Conservation (phyloP, 2,888 invertebrate species). For the Caenorhabditis japonica region DNA sequence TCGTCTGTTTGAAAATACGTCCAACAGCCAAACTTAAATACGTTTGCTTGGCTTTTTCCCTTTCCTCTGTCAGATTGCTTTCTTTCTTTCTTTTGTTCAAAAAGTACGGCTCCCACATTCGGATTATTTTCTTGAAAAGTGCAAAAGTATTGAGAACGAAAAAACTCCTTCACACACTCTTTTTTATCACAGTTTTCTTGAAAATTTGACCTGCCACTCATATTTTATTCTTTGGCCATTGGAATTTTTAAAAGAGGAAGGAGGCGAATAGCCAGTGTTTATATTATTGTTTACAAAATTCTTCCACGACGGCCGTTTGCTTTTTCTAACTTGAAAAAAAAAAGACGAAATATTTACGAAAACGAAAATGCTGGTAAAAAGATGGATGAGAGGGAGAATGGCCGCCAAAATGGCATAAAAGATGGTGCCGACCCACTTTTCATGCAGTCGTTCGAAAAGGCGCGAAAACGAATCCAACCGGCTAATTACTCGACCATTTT, state of each 20-base stretch:
- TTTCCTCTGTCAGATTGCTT: constrained; percentile 6
- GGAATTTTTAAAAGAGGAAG: neutral
- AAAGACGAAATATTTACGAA: neutral
- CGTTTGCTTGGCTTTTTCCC: constrained; percentile 11
- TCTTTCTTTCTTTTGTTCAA: constrained; percentile 6
- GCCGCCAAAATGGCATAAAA: constrained; percentile 6
- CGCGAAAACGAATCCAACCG: constrained; percentile 24
- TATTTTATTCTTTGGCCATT: neutral
- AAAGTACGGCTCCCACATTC: no score
- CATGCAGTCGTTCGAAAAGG: constrained; percentile 4
- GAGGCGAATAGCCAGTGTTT: constrained; percentile 2
- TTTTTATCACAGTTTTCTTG: constrained; percentile 1
- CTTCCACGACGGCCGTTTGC: neutral
- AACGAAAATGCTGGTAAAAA: neutral
- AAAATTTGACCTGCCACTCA: neutral
- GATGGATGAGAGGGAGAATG: no score
- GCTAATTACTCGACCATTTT: constrained; percentile 3
- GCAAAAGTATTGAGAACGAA: constrained; percentile 12
- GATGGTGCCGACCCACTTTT: constrained; percentile 23
- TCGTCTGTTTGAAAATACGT: constrained; percentile 4
- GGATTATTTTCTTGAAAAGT: constrained; percentile 23
- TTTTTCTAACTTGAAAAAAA: constrained; percentile 11
- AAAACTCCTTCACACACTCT: constrained; percentile 9
- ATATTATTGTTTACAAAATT: constrained; percentile 41
- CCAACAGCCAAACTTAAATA: constrained; percentile 38